These are phyloP conservation scores for Carapus acus DNA, from an alignment of 2,797 vertebrate species.

Conservation along the genomic window DNA sequence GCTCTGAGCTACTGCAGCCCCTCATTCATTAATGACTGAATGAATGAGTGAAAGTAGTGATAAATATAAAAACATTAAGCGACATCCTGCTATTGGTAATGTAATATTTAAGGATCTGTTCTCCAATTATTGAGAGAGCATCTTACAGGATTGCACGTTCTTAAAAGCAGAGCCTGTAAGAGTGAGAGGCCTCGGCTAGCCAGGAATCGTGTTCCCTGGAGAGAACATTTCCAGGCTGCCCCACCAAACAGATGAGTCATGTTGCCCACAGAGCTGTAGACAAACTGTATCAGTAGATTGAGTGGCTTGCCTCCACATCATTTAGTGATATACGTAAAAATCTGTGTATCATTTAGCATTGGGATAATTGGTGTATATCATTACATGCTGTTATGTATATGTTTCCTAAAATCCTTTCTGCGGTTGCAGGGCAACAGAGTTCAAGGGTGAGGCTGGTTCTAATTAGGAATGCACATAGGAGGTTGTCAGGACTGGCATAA, in stretches of 20 bases:
- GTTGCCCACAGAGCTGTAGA: constrained; percentile 18
- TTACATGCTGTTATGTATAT: no score
- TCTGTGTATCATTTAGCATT: constrained; percentile 27
- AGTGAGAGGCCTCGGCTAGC: constrained; percentile 13
- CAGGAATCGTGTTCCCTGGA: constrained; percentile 36
- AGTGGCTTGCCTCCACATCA: constrained; percentile 46
- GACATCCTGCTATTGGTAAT: constrained; percentile 19
- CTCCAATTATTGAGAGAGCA: constrained; percentile 26
- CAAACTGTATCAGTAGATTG: constrained; percentile 1
- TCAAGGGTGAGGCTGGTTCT: no score
- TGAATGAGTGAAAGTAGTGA: constrained; percentile 11
- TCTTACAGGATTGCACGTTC: constrained; percentile 15
- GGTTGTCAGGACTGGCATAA: constrained; percentile 16
- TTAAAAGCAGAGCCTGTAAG: constrained; percentile 18
- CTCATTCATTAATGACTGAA: constrained; percentile 30
- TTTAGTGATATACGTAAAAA: constrained; percentile 31
- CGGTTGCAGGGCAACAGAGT: no score
- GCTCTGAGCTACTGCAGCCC: constrained; percentile 54
- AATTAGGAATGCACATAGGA: constrained; percentile 40
- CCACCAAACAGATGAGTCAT: constrained; percentile 46
- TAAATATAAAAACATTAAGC: constrained; percentile 34
- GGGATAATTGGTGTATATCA: constrained; percentile 41
- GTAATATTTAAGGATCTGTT: constrained; percentile 21
- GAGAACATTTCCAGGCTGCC: constrained; percentile 37
- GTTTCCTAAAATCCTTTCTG: no score